Evolutionary conservation across 2,113 vertebrate species (phyloP).

Genomic region (Arizona elegans): DNA sequence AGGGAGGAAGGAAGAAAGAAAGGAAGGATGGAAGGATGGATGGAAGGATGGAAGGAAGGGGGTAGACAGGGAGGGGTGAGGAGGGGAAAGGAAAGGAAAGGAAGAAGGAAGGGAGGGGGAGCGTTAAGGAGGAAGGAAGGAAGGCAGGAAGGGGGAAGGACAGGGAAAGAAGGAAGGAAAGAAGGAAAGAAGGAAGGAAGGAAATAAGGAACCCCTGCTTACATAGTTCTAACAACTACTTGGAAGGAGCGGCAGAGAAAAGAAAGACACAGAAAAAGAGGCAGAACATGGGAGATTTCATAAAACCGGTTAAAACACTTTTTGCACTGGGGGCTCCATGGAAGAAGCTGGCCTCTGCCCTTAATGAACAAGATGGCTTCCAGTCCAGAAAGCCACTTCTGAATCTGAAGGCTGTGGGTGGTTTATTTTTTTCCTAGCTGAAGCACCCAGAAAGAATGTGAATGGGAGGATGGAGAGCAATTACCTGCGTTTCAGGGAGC

Average conservation of each 20-base stretch:
- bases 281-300: not conserved
- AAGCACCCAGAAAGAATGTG: slow-evolving; percentile 34
- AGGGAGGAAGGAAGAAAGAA: no score
- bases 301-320: not conserved
- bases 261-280: not conserved
- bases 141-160: no score
- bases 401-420: not conserved
- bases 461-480: slow-evolving; percentile 37
- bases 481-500: slow-evolving; percentile 47
- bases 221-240: not conserved
- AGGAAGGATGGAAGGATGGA: not conserved
- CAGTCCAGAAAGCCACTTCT: not conserved
- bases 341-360: not conserved
- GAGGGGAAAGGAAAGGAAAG: no score
- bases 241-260: not conserved
- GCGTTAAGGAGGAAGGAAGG: no score
- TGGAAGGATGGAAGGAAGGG: no score
- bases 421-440: not conserved
- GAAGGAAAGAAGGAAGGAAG: not conserved
- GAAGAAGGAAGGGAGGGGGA: no score
- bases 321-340: not conserved
- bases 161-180: not conserved
- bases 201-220: not conserved
- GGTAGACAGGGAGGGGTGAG: no score
- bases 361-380: not conserved